A percentile compares a stretch with the other conserved stretches of the same genome.
These are phyloP conservation scores for Sycophaga agraensis DNA, from an alignment of 1,140 invertebrate species.

Conservation along the genomic window DNA sequence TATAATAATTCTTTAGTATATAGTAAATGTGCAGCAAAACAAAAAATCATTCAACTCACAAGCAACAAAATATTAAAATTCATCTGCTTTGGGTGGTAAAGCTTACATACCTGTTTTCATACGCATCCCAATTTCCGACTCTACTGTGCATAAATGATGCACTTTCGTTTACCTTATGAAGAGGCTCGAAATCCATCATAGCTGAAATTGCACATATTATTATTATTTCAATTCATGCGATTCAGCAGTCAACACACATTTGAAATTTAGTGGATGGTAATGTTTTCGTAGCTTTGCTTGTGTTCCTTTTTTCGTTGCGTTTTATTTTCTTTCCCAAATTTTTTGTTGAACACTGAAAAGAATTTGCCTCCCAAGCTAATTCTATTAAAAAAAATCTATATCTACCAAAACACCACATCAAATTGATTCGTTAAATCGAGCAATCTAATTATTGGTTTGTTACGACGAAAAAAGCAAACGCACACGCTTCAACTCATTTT, in stretches of 20 bases:
- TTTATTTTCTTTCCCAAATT: slow-evolving; percentile 2
- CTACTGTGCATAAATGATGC: slow-evolving; percentile 49
- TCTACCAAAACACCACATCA: slow-evolving; percentile 29
- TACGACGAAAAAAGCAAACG: slow-evolving; percentile 27
- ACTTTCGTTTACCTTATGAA: slow-evolving; percentile 51
- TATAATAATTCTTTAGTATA: too few species aligned
- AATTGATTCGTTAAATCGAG: slow-evolving; percentile 33
- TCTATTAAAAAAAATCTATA: slow-evolving; percentile 16
- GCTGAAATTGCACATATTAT: slow-evolving; percentile 47
- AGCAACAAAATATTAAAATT: slow-evolving; percentile 18
- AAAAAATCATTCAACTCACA: background rate
- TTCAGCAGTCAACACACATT: background rate
- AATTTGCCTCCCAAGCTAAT: slow-evolving; percentile 10
- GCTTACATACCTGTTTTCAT: slow-evolving; percentile 50
- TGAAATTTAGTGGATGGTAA: slow-evolving; percentile 9
- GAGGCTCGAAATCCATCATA: slow-evolving; percentile 50
- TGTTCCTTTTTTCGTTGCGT: slow-evolving; percentile 20
- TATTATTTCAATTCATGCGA: slow-evolving; percentile 14
- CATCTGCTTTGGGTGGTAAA: background rate
- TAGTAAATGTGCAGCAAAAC: too few species aligned
- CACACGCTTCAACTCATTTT: background rate
- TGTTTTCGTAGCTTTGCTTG: slow-evolving; percentile 23
- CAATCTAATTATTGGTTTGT: slow-evolving; percentile 20
- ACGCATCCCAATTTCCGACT: slow-evolving; percentile 48
- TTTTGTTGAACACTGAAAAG: slow-evolving; percentile 22